Base-by-base conservation (phyloP, 2,888 invertebrate species). In the Sinelater perroti region DNA sequence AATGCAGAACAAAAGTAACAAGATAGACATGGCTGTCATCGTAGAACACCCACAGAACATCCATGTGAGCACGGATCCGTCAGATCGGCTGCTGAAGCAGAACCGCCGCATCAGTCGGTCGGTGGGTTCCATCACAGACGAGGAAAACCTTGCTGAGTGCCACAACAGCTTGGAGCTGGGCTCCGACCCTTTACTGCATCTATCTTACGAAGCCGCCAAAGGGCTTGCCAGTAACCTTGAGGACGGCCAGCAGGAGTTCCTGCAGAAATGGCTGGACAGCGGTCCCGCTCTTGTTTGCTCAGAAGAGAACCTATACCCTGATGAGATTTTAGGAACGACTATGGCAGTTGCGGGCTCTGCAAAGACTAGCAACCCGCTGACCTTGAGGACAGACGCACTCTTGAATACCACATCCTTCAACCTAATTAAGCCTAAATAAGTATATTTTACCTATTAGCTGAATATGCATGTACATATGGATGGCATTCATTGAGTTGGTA, bases 341-440 rank as follows among this genome's bases (percentile, higher is more conserved):
- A 40, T 36, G 10, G 40, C 61, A 2, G 60, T 66, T 8, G 45
- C 45, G 4, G 55, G 55, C 17, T 28, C 55, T 17, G n/a, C 56
- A 8, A 36, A 38, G 17, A 14, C 56, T 60, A 51, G 58, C 47
- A 60, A 60, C 14, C 53, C 51, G 7, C 56, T 78, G 30, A 77
- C 73, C 17, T 68, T 70, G 11, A 67, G 79, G 38, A 77, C 79
- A n/a, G 74, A 78, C 53, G 77, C 77, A 21, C 66, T 79, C 59
- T 64, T 75, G 40, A 72, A 68, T 30, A 74, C 74, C 20, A 78
- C 75, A 55, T 75, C 77, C 2, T 79, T 79, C 64, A 77, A 79
- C 72, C 72, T 78, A 64, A 75, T 79, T 10, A 77, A 71, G 69
- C 75, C 75, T 21, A 76, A 75, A 62, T 54, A 30, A 49, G 1